Evolutionary conservation across 2,888 invertebrate genomes (phyloP).

Genomic region (Amphimallon solstitiale): DNA sequence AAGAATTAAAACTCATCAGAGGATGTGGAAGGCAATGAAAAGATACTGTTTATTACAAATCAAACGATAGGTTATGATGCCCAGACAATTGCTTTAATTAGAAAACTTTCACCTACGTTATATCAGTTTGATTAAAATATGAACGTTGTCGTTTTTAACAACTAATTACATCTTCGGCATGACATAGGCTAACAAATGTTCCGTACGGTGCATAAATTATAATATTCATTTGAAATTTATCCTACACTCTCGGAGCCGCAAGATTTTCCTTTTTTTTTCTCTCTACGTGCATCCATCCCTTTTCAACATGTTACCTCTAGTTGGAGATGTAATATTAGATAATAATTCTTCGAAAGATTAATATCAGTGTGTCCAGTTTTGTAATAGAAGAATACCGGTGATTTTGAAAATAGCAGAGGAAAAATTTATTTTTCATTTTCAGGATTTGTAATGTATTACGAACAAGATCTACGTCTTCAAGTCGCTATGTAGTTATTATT

Average conservation of each 20-base stretch:
- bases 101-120: slow-evolving; percentile 32
- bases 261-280: neutral
- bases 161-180: slow-evolving; percentile 33
- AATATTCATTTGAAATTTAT: slow-evolving; percentile 32
- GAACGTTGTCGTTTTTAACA: slow-evolving; percentile 33
- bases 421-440: slow-evolving; percentile 23
- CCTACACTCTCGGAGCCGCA: slow-evolving; percentile 18
- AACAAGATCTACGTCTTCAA: slow-evolving; percentile 17
- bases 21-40: slow-evolving; percentile 4
- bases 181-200: slow-evolving; percentile 32
- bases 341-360: slow-evolving; percentile 33
- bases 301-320: neutral
- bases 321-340: slow-evolving; percentile 28
- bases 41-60: slow-evolving; percentile 26
- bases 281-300: neutral
- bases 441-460: slow-evolving; percentile 29
- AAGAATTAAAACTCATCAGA: slow-evolving; percentile 19
- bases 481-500: slow-evolving; percentile 25
- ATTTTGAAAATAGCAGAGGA: slow-evolving; percentile 21
- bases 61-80: slow-evolving; percentile 29
- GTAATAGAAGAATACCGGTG: slow-evolving; percentile 25
- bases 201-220: slow-evolving; percentile 14
- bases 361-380: slow-evolving; percentile 20
- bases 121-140: slow-evolving; percentile 26
- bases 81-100: slow-evolving; percentile 34